These are phyloP conservation scores for Oscheius myriophilus DNA, from an alignment of 2,888 invertebrate species.

Conservation along the genomic window DNA sequence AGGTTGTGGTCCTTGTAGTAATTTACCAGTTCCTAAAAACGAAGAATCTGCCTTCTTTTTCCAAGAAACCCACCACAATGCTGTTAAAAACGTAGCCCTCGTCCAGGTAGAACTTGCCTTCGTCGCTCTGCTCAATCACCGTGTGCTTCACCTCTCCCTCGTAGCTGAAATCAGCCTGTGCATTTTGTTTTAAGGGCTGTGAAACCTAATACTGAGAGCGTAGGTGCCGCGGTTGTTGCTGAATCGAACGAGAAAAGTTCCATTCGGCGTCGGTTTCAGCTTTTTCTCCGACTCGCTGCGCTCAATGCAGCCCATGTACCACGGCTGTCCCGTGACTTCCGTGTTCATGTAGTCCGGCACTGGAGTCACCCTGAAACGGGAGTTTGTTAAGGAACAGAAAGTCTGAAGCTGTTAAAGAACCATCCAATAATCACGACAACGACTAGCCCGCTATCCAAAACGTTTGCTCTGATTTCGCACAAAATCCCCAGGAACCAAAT, in stretches of 20 bases:
- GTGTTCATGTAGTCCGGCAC: slow-evolving; percentile 54
- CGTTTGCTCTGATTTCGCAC: too few relatives aligned
- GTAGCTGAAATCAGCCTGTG: slow-evolving; percentile 58
- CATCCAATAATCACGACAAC: too few relatives aligned
- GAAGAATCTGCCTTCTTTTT: slow-evolving; percentile 4
- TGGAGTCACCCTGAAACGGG: slow-evolving; percentile 25
- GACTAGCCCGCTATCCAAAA: too few relatives aligned
- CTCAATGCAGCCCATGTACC: slow-evolving; percentile 65
- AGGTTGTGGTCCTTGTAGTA: slow-evolving; percentile 91
- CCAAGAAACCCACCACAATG: slow-evolving; percentile 77
- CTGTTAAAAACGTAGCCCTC: slow-evolving; percentile 89
- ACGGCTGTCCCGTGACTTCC: slow-evolving; percentile 55
- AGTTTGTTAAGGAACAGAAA: not conserved
- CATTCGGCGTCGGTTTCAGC: slow-evolving; percentile 71
- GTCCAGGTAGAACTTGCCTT: slow-evolving; percentile 81
- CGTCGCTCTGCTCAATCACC: slow-evolving; percentile 70
- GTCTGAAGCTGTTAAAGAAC: too few relatives aligned
- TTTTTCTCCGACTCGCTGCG: slow-evolving; percentile 55
- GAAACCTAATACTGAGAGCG: slow-evolving; percentile 73
- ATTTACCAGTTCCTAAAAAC: slow-evolving; percentile 81
- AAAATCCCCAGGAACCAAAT: too few relatives aligned
- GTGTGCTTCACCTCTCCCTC: slow-evolving; percentile 72
- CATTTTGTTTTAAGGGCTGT: too few relatives aligned
- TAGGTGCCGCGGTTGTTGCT: slow-evolving; percentile 70
- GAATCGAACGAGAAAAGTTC: slow-evolving; percentile 73